Percentiles rank a stretch among this genome's conserved stretches.
Conservation (phyloP, 2,888 invertebrate genomes). For the Acrobasis repandana region DNA sequence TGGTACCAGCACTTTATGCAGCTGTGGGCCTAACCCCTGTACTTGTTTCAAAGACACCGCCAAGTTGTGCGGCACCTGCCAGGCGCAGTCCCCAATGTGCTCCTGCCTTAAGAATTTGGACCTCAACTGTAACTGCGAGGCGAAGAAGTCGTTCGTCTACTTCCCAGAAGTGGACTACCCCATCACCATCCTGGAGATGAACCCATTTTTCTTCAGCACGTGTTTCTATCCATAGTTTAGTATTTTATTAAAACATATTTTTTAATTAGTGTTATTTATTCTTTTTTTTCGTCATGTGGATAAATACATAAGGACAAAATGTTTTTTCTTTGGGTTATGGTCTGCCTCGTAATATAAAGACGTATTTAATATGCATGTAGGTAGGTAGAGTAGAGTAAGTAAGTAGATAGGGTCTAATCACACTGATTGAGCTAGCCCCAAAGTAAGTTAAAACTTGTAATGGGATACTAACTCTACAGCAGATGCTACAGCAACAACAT, state of each 20-base stretch:
- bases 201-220: conserved; percentile 47
- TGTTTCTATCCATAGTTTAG: conserved; percentile 32
- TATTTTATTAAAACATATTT: not conserved
- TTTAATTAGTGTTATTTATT: conserved; percentile 23
- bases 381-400: too few relatives aligned
- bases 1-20: conserved; percentile 34
- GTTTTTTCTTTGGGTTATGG: too few relatives aligned
- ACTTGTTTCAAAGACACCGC: conserved; percentile 41
- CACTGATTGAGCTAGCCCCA: too few relatives aligned
- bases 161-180: conserved; percentile 67
- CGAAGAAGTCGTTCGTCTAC: conserved; percentile 41
- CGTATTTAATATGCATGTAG: too few relatives aligned
- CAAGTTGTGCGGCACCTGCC: conserved; percentile 39
- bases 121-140: conserved; percentile 31
- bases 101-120: conserved; percentile 29
- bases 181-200: conserved; percentile 41
- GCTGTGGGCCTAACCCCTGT: conserved; percentile 30
- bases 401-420: too few relatives aligned
- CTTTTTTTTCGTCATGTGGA: too few relatives aligned
- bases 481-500: too few relatives aligned
- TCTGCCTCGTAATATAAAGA: too few relatives aligned
- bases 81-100: conserved; percentile 35
- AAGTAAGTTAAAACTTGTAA: too few relatives aligned
- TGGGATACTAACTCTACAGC: too few relatives aligned
- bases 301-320: too few relatives aligned